Conservation (phyloP, 2,888 invertebrate genomes). For the Allophyes oxyacanthae region DNA sequence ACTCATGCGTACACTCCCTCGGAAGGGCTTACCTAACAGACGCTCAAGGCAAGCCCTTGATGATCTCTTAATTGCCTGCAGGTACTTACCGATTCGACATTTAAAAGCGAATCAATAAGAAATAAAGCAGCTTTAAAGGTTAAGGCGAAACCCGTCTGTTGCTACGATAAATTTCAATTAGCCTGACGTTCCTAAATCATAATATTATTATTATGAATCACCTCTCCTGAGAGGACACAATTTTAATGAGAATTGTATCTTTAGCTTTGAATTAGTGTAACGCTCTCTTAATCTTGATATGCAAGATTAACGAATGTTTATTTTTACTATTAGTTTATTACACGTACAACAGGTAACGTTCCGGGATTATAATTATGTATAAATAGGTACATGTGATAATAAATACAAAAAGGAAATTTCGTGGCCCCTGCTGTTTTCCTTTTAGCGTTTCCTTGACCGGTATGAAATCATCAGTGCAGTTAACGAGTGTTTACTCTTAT, state of each 20-base stretch:
- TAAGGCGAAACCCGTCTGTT: slow-evolving; percentile 27
- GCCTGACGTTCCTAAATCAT: slow-evolving; percentile 49
- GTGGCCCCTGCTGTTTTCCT: slow-evolving; percentile 70
- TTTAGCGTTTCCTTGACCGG: slow-evolving; percentile 80
- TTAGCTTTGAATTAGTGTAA: slow-evolving; percentile 35
- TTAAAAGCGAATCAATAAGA: slow-evolving; percentile 47
- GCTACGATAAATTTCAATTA: slow-evolving; percentile 44
- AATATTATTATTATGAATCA: slow-evolving; percentile 29
- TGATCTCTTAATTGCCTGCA: slow-evolving; percentile 60
- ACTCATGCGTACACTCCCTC: slow-evolving; percentile 55
- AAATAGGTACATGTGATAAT: slow-evolving; percentile 50
- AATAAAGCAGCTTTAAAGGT: slow-evolving; percentile 38
- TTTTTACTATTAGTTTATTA: slow-evolving; percentile 1
- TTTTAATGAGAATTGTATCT: slow-evolving; percentile 37
- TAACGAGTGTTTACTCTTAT: slow-evolving; percentile 77
- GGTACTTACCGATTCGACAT: slow-evolving; percentile 57
- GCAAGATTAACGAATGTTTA: slow-evolving; percentile 6
- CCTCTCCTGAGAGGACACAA: slow-evolving; percentile 17
- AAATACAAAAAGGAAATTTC: slow-evolving; percentile 54
- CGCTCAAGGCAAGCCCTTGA: slow-evolving; percentile 70
- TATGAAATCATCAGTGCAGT: slow-evolving; percentile 81
- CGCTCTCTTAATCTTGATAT: slow-evolving; percentile 19
- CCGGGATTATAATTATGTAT: slow-evolving; percentile 39
- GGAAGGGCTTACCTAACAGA: slow-evolving; percentile 69
- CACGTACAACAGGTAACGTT: background rate